phyloP scores from a whole-genome alignment of 2,888 invertebrate genomes.

The Epinotia demarniana region DNA sequence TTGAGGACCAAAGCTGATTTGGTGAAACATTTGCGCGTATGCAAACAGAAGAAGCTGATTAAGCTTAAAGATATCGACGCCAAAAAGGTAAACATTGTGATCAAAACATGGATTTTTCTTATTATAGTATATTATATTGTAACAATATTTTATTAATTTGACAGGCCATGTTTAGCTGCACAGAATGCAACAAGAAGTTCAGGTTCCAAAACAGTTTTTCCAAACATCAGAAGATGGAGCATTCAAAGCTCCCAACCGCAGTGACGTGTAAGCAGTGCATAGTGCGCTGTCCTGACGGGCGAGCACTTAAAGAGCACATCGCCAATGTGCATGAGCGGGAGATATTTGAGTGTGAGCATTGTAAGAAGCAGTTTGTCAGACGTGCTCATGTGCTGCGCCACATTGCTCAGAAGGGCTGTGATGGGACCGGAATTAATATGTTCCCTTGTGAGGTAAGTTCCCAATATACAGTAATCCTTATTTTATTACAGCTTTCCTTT shows the following conservation, averaged over 20 bases:
- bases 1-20: constrained; percentile 19
- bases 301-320: constrained; percentile 87
- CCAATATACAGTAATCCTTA: constrained; percentile 29
- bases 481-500: neutral
- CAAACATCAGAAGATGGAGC: constrained; percentile 88
- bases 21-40: constrained; percentile 29
- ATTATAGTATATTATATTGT: neutral
- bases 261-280: constrained; percentile 88
- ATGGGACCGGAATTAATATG: constrained; percentile 70
- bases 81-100: constrained; percentile 40
- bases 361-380: constrained; percentile 89
- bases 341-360: constrained; percentile 86
- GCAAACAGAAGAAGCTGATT: constrained; percentile 14
- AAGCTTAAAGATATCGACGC: constrained; percentile 12
- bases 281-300: constrained; percentile 86
- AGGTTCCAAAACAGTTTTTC: constrained; percentile 87
- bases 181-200: constrained; percentile 89
- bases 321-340: constrained; percentile 84
- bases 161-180: constrained; percentile 66
- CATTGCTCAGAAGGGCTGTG: constrained; percentile 88
- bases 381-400: constrained; percentile 90
- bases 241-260: constrained; percentile 85
- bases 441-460: constrained; percentile 72
- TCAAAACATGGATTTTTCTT: neutral
- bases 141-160: constrained; percentile 36